Base-by-base conservation (phyloP, 2,888 invertebrate species). In the Poecilobothrus nobilitatus region DNA sequence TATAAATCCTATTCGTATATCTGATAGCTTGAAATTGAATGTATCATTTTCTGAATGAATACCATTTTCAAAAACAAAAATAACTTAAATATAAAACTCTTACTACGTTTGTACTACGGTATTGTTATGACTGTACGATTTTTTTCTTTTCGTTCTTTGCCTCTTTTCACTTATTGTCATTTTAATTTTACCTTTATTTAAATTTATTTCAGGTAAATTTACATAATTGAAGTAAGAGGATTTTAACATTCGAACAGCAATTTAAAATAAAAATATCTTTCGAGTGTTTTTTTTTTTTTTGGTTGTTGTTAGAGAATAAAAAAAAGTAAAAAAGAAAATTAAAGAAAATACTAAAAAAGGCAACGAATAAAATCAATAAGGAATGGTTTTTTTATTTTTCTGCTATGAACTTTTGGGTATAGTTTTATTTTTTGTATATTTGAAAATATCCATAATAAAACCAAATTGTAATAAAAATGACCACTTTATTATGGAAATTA, bases 141-240 rank as follows among this genome's bases (percentile, higher is more conserved):
- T 53, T 53, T 53, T 15, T 12, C 53, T 15, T n/a, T n/a, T n/a
- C n/a, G n/a, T n/a, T 53, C 15, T 53, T 53, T 53, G 9, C 15
- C 53, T 53, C 18, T 53, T 15, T 53, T 53, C 18, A 9, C 15
- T n/a, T 27, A 27, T 27, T 27, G 27, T 27, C 27, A 27, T 27
- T 27, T 27, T 27, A 27, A 27, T 27, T 2, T 18, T 18, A 53
- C 5, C 9, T 18, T 15, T 53, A 15, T 18, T 53, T 6, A 53
- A 53, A 53, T 18, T 53, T 53, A 53, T 53, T 27, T 2, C 53
- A 53, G 53, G 53, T 53, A n/a, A 18, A 53, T 53, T 53, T 53
- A 53, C 53, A 53, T 53, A 53, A 53, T 53, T 53, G 53, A 15
- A 53, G 53, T 53, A 53, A 53, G 53, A 53, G 53, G 53, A 53